Evolutionary conservation across 2,888 invertebrate species (phyloP), one percentile per base, ranked within the genome.

Genomic region (Megalurothrips usitatus): DNA sequence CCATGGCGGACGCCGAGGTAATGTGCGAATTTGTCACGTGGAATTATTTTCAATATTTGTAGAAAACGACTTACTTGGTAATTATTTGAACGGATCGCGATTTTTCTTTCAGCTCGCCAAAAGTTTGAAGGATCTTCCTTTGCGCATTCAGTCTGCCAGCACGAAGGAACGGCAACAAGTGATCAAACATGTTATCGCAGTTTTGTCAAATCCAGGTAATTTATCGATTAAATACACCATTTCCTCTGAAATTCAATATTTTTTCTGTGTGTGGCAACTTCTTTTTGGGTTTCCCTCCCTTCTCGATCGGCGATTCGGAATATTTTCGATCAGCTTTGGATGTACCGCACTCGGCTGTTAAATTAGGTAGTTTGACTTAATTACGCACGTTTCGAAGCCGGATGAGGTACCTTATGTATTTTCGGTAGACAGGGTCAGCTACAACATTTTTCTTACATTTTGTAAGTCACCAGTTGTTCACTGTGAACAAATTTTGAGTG

Each of bases 181-280:
- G 85, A 88, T 93, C 83, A 87, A 91, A 85, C 91, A 92, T 89
- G 92, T 94, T 86, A 90, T 90, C 85, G 89, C 90, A 87, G 91
- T 94, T 86, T 89, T 95, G 86, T 89, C 91, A 85, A 91, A 92
- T 86, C 91, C 93, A 88, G 94, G 95, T 95, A 89, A 88, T 87
- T 85, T 84, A 81, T 81, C 81, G 26, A 79, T 48, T 12, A 8
- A 43, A 23, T 82, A 79, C 14, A 81, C 58, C 43, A 82, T 80
- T 81, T 82, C 82, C 81, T 82, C 79, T 81, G 81, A 26, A 68
- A 79, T 12, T 28, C 14, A 58, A 79, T 43, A 78, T 17, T 75
- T 12, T 52, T 12, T 52, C 10, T 52, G 52, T 9, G 2, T 52
- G 4, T 52, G 10, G 19, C 79, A n/a, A 1, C 14, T 48, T 9